phyloP scores from a whole-genome alignment of 2,113 vertebrate species.

The Sphyrna mokarran region DNA sequence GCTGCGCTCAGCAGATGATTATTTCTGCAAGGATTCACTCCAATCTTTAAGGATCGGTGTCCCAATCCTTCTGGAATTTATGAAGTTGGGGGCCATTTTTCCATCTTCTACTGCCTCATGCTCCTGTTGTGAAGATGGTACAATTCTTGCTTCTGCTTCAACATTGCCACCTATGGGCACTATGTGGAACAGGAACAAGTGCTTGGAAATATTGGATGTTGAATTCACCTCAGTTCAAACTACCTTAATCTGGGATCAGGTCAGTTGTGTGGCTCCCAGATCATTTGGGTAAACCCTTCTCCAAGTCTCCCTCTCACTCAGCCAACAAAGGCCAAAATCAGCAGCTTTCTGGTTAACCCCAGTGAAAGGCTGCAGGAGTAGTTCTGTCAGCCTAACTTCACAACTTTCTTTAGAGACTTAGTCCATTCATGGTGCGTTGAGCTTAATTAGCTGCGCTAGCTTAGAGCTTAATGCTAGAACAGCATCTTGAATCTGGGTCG shows the following conservation, averaged over 20 bases:
- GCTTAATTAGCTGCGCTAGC: too few relatives aligned
- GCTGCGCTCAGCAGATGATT: not conserved
- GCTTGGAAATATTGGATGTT: not conserved
- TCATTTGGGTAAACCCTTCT: not conserved
- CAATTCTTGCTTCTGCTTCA: not conserved
- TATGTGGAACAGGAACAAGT: not conserved
- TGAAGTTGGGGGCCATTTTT: not conserved
- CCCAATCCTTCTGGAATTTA: not conserved
- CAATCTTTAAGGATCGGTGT: not conserved
- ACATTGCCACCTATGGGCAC: slow-evolving; percentile 11
- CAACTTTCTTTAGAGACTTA: too few relatives aligned
- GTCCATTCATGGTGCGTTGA: too few relatives aligned
- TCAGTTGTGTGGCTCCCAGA: not conserved
- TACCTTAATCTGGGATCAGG: not conserved
- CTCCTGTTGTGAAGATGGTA: not conserved
- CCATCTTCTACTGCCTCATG: not conserved
- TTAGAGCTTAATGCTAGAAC: too few relatives aligned
- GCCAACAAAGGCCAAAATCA: not conserved
- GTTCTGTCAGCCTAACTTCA: too few relatives aligned
- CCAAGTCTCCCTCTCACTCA: not conserved
- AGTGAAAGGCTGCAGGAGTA: too few relatives aligned
- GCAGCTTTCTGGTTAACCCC: too few relatives aligned
- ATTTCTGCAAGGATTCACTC: not conserved
- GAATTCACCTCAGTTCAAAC: not conserved
- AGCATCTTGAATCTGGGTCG: too few relatives aligned